These are phyloP conservation scores for Pantala flavescens DNA, from an alignment of 1,140 invertebrate species.

Conservation along the genomic window DNA sequence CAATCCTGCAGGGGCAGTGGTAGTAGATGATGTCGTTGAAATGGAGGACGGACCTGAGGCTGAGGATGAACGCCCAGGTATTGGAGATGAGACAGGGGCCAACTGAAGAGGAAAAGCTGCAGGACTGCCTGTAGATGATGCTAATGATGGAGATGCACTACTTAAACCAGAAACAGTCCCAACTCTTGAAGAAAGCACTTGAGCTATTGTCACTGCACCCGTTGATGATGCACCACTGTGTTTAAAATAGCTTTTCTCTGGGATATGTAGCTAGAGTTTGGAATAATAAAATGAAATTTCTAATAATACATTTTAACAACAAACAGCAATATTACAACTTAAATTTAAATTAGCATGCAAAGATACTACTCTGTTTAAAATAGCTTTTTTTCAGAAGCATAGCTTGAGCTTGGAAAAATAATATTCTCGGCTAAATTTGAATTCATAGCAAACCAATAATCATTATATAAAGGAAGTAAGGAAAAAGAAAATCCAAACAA, in stretches of 20 bases:
- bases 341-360: no score
- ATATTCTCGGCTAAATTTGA: no score
- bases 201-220: neutral
- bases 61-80: neutral
- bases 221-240: neutral
- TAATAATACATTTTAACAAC: no score
- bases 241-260: neutral
- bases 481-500: no score
- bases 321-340: no score
- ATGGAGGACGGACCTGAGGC: neutral
- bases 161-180: neutral
- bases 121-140: neutral
- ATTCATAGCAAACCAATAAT: no score
- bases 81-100: neutral
- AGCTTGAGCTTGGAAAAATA: no score
- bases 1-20: neutral
- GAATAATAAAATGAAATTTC: neutral
- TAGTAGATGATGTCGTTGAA: neutral
- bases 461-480: no score
- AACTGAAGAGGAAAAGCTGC: neutral
- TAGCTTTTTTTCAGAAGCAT: no score
- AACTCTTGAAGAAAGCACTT: neutral
- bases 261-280: neutral
- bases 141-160: neutral
- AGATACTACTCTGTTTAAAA: no score